Base-by-base conservation (phyloP, 2,888 invertebrate genomes). In the Epicampocera succincta region DNA sequence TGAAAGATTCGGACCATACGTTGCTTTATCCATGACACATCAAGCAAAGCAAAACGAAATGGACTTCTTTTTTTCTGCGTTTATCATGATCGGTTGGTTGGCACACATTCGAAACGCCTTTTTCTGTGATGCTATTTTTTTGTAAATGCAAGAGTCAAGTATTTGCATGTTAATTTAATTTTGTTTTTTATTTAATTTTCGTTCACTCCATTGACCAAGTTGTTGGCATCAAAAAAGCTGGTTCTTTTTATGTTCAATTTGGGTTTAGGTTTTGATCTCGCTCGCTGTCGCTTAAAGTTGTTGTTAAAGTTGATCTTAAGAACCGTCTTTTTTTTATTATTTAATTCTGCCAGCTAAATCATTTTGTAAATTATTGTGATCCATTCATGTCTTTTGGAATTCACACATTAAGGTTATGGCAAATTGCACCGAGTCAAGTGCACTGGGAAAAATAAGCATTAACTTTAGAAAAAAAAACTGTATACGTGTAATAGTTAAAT, bases 51-150 rank as follows among this genome's bases (percentile, higher is more conserved):
- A 80, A 63, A 80, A 69, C 38, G 50, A 17, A 46, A 46, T 60
- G 52, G 72, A 76, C 76, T 76, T 72, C 44, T 61, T 46, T 46
- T 66, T 68, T 38, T 6, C n/a, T 44, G 11, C 44, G 33, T 44
- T 65, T 17, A 78, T 50, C 58, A 75, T 54, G 69, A 29, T 73
- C 52, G 58, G 19, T 60, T 44, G 38, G 11, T 46, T 76, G 80
- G 48, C 80, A 80, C 46, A 80, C 60, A 76, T 76, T 76, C 72
- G 17, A 58, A 71, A 76, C 78, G 72, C 78, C 78, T 72, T 66
- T 72, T 50, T 15, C n/a, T 48, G 58, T 38, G 17, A 25, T 48
- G 40, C 56, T 48, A 25, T 21, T 65, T 29, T 65, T 65, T 44
- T 40, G 29, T 66, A 66, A 74, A 74, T 46, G 38, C 29, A 17